Evolutionary conservation across 2,888 invertebrate species (phyloP).

Genomic region (Drosophila mulleri): DNA sequence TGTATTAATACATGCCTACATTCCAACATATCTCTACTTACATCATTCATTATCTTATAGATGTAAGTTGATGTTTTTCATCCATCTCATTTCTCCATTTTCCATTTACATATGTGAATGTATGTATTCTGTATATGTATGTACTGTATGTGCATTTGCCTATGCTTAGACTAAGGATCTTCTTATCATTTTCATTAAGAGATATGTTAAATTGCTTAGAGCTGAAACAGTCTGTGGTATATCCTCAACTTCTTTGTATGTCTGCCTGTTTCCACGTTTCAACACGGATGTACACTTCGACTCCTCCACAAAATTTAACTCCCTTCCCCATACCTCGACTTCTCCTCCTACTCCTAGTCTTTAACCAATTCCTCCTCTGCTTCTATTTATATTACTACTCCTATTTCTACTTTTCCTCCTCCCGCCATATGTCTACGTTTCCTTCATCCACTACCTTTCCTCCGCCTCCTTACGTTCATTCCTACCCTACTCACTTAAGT

Average conservation of each 20-base stretch:
- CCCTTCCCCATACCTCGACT: background rate
- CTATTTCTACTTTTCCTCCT: background rate
- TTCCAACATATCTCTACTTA: background rate
- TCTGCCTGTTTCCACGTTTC: background rate
- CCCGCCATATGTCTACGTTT: too few species aligned
- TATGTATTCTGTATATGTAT: conserved; percentile 8
- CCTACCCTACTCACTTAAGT: background rate
- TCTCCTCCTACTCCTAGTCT: background rate
- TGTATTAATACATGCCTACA: background rate
- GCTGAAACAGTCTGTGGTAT: background rate
- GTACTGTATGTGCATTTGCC: background rate
- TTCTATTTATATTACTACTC: background rate
- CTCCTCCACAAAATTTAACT: background rate
- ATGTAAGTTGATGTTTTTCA: conserved; percentile 10
- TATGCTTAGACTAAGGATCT: background rate
- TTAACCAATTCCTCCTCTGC: background rate
- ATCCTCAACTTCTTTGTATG: background rate
- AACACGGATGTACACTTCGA: background rate
- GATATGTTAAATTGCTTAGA: background rate
- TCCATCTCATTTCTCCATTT: background rate
- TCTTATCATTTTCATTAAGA: background rate
- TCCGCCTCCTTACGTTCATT: background rate
- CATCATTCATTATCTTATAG: background rate
- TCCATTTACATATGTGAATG: conserved; percentile 5
- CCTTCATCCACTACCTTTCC: background rate